phyloP scores from a whole-genome alignment of 2,797 vertebrate species.

The Nothura maculosa region DNA sequence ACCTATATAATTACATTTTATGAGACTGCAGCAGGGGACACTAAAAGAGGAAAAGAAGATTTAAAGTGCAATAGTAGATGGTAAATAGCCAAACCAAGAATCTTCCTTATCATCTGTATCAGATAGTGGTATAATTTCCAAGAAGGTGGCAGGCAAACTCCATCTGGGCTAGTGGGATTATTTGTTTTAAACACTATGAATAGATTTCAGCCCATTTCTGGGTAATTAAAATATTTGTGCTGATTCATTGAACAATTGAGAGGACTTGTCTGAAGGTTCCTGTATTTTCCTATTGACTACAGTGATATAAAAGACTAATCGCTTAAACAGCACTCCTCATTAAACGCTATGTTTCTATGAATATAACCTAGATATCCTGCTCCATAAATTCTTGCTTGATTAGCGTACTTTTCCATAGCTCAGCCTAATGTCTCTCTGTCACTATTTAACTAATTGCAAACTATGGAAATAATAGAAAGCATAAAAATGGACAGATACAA shows the following conservation, averaged over 20 bases:
- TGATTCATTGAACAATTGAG: not conserved
- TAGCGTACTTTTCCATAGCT: not conserved
- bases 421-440: not conserved
- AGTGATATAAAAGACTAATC: not conserved
- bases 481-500: not conserved
- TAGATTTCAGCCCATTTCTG: not conserved
- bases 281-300: not conserved
- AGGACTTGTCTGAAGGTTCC: not conserved
- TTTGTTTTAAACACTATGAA: not conserved
- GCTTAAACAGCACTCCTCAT: not conserved
- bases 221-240: not conserved
- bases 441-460: not conserved
- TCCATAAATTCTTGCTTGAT: not conserved
- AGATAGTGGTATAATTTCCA: not conserved
- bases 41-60: not conserved
- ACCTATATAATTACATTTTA: not conserved
- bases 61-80: not conserved
- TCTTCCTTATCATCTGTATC: not conserved
- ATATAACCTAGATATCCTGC: not conserved
- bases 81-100: not conserved
- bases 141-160: not conserved
- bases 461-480: not conserved
- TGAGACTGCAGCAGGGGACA: not conserved
- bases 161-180: not conserved
- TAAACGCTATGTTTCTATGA: not conserved